Base-by-base conservation (phyloP, 2,888 invertebrate genomes). In the Dicranocentrus wangi region DNA sequence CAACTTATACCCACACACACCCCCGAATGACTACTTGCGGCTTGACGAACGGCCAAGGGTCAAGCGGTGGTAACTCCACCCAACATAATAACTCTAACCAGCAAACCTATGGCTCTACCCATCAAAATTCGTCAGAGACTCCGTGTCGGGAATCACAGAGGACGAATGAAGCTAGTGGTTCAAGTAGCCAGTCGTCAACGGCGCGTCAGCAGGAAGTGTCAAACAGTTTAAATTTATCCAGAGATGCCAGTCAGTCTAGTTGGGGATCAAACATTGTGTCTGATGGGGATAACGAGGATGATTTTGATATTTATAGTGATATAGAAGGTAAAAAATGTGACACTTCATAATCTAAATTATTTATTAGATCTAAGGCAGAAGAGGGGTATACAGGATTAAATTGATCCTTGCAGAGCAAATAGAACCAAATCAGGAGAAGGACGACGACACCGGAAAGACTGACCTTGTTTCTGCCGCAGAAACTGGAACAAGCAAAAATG, bases 251-350 rank as follows among this genome's bases (percentile, higher is more conserved):
- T 51, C 55, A 28, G 25, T 53, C 70, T 21, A 51, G 19, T 32
- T 71, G 71, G 71, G 71, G 71, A 27, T 19, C 51, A 1, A 42
- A 60, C 27, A 60, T 27, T 17, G n/a, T 17, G 28, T 39, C 43
- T 1, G 42, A 63, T 3, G 43, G 13, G 21, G 63, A 61, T n/a
- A 61, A 42, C 42, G 87, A 87, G 53, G 88, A 88, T 51, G 92
- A 92, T 82, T 89, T 91, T 47, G 92, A 92, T 85, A 91, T 92
- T 84, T 93, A 92, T 86, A 91, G 92, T 83, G 92, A 92, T 84
- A 91, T 92, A 58, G 92, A 92, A 87, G 89, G 86, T 86, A 66
- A 63, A 27, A 53, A 21, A 7, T 13, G 21, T 43, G 42, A 7
- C 25, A n/a, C 8, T 32, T 7, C 8, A 61, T 21, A 42, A 17